Evolutionary conservation across 2,113 vertebrate genomes (phyloP).

Genomic region (Mormyrus iriodes): DNA sequence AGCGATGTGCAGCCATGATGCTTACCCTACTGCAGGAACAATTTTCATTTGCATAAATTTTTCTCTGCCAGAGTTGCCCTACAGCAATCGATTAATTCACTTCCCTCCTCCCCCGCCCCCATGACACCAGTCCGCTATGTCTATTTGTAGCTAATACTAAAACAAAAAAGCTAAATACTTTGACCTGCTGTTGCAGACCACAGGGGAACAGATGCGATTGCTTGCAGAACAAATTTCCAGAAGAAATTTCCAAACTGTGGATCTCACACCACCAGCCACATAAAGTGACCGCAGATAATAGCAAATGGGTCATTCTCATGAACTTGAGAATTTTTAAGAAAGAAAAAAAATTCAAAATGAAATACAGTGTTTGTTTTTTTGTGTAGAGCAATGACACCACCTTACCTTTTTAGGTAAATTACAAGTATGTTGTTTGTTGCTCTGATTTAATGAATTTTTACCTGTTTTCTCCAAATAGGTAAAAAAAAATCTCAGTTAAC

Average conservation of each 20-base stretch:
- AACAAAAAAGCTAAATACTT: not conserved
- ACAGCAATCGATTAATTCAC: not conserved
- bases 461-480: not conserved
- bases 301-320: not conserved
- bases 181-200: not conserved
- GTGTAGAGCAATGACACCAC: not conserved
- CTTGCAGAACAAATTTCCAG: not conserved
- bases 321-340: not conserved
- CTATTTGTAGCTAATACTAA: not conserved
- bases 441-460: not conserved
- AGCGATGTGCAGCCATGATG: not conserved
- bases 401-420: not conserved
- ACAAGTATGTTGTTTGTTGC: not conserved
- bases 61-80: not conserved
- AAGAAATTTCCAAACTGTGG: not conserved
- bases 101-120: not conserved
- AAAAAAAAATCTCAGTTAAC: not conserved
- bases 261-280: not conserved
- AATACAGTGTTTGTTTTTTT: not conserved
- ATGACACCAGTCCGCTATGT: not conserved
- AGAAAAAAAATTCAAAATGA: not conserved
- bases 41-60: not conserved
- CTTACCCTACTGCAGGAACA: not conserved
- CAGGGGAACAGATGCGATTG: not conserved
- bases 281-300: not conserved